A percentile compares a stretch with the other conserved stretches of the same genome.
These are phyloP conservation scores for Buphagus erythrorhynchus DNA, from an alignment of 2,797 vertebrate genomes.

Conservation along the genomic window DNA sequence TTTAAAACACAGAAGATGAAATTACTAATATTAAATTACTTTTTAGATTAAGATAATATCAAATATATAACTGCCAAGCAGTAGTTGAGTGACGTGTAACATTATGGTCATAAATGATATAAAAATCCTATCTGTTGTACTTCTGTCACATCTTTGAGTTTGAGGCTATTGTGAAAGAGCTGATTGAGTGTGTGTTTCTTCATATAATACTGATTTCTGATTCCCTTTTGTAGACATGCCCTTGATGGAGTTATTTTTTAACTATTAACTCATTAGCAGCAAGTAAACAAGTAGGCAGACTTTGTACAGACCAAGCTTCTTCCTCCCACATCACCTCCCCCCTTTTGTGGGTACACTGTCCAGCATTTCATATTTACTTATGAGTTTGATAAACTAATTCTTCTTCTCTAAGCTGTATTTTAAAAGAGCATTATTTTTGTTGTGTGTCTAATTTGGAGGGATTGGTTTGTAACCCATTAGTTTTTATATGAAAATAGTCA, in stretches of 20 bases:
- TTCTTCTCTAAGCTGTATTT: neutral
- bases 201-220: neutral
- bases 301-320: slow-evolving; percentile 13
- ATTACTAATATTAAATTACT: neutral
- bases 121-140: fast-evolving
- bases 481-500: neutral
- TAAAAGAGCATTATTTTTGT: neutral
- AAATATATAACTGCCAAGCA: neutral
- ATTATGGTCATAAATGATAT: neutral
- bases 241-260: slow-evolving; percentile 61
- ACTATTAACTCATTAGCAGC: slow-evolving; percentile 43
- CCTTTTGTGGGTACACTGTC: neutral
- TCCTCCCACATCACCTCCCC: neutral
- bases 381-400: neutral
- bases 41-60: neutral
- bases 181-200: neutral
- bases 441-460: neutral
- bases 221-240: neutral
- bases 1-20: neutral
- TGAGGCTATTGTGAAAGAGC: neutral
- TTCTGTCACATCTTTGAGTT: neutral
- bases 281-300: slow-evolving; percentile 59
- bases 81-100: neutral
- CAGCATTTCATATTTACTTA: neutral
- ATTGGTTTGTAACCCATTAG: neutral